Evolutionary conservation across 2,797 vertebrate species (phyloP).

Genomic region (Amniataba percoides): DNA sequence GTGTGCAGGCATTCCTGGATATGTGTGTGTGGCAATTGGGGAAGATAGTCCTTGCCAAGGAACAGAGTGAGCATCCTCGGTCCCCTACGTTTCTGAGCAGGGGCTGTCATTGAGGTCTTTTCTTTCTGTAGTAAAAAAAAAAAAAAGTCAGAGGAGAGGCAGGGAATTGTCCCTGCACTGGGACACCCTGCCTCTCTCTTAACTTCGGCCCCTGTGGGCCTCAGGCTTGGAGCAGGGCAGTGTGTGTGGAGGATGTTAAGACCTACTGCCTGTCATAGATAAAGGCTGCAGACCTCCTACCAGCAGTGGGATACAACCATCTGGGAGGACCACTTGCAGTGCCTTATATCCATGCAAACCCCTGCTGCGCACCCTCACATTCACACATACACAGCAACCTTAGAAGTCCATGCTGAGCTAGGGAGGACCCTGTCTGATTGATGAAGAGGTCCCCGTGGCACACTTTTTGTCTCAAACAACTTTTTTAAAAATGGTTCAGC

Average conservation of each 20-base stretch:
- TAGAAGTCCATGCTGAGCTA: conserved; percentile 63
- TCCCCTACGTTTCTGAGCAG: conserved; percentile 49
- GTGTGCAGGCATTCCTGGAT: conserved; percentile 49
- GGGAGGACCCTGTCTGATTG: conserved; percentile 65
- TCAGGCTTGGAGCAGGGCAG: conserved; percentile 54
- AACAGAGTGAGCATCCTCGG: conserved; percentile 55
- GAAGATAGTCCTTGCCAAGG: conserved; percentile 52
- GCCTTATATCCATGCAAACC: conserved; percentile 58
- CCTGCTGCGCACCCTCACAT: conserved; percentile 41
- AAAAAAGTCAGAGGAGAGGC: conserved; percentile 46
- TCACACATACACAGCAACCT: conserved; percentile 53
- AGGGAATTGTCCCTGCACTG: conserved; percentile 62
- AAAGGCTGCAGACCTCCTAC: conserved; percentile 79
- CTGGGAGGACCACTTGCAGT: conserved; percentile 79
- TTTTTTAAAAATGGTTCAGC: conserved; percentile 49
- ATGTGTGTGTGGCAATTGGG: conserved; percentile 41
- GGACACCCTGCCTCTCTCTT: conserved; percentile 57
- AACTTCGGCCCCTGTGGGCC: conserved; percentile 56
- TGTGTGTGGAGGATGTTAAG: conserved; percentile 71
- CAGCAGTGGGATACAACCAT: conserved; percentile 76
- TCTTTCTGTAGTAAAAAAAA: conserved; percentile 41
- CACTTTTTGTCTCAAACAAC: conserved; percentile 68
- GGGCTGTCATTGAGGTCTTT: conserved; percentile 60
- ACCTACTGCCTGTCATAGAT: conserved; percentile 75
- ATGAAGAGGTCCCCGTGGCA: conserved; percentile 71